phyloP scores from a whole-genome alignment of 2,113 vertebrate species.

The Thermophis baileyi region DNA sequence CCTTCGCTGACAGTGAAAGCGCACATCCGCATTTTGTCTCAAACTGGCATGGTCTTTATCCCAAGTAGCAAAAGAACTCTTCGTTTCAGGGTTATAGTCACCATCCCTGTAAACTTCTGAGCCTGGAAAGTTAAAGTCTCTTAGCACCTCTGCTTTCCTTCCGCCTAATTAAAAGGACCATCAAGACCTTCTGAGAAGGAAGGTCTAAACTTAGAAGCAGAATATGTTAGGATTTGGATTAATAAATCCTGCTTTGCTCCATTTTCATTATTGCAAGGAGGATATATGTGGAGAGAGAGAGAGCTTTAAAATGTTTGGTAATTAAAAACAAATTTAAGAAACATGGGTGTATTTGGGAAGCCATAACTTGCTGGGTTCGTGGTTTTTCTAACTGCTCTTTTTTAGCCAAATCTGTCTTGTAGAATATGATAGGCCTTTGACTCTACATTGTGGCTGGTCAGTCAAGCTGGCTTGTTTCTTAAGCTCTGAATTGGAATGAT shows the following conservation, averaged over 20 bases:
- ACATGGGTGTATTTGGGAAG: slow-evolving; percentile 9
- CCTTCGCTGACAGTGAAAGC: neutral
- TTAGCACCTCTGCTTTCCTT: neutral
- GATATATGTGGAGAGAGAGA: neutral
- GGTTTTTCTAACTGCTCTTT: neutral
- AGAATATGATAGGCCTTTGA: neutral
- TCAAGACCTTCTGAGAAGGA: neutral
- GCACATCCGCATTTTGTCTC: neutral
- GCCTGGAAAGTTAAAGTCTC: neutral
- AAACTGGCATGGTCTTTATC: neutral
- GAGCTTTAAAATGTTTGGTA: neutral
- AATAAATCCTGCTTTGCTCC: neutral
- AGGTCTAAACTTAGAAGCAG: neutral
- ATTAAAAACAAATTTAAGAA: neutral
- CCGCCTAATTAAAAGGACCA: neutral
- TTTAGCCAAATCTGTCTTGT: neutral
- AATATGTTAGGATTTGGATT: neutral
- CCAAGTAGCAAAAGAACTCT: neutral
- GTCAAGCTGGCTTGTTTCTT: neutral
- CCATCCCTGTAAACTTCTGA: neutral
- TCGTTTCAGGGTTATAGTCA: neutral
- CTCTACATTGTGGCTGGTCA: neutral
- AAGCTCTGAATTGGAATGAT: neutral
- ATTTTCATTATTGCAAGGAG: neutral
- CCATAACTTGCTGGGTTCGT: neutral